Conservation (phyloP, 2,797 vertebrate genomes). For the Crocidura indochinensis region DNA sequence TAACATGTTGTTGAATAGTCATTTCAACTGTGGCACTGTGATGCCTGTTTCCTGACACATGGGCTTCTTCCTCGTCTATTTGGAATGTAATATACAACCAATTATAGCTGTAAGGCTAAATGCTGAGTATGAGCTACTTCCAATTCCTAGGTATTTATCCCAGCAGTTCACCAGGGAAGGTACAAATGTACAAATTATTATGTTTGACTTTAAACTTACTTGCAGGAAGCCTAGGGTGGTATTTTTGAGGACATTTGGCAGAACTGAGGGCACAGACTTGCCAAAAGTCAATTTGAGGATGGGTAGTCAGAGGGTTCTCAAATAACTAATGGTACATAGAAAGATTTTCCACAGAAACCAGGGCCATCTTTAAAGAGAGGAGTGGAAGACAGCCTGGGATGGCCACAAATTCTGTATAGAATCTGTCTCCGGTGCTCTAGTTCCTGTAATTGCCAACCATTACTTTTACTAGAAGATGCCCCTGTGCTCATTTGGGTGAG, state of each 20-base stretch:
- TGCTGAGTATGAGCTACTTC: not conserved
- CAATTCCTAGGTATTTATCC: not conserved
- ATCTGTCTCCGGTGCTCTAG: not conserved
- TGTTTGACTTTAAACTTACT: conserved; percentile 12
- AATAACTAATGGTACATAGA: not conserved
- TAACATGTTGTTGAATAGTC: not conserved
- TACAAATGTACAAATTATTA: not conserved
- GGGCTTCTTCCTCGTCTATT: not conserved
- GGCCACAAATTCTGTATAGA: not conserved
- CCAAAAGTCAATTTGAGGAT: not conserved
- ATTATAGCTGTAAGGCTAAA: not conserved
- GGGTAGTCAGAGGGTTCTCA: not conserved
- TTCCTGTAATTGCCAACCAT: not conserved
- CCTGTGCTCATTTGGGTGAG: not conserved
- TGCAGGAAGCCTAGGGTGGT: not conserved
- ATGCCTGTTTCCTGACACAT: not conserved
- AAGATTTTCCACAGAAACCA: not conserved
- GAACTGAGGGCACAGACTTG: not conserved
- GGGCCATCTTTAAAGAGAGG: not conserved
- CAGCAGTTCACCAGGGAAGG: not conserved
- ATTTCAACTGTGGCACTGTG: not conserved
- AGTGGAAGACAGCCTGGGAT: not conserved
- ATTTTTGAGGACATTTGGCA: conserved; percentile 30
- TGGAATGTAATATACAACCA: not conserved
- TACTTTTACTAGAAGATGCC: not conserved